A percentile compares a stretch with the other conserved stretches of the same genome.
Conservation (phyloP, 2,888 invertebrate genomes). For the Theodoxus fluviatilis region DNA sequence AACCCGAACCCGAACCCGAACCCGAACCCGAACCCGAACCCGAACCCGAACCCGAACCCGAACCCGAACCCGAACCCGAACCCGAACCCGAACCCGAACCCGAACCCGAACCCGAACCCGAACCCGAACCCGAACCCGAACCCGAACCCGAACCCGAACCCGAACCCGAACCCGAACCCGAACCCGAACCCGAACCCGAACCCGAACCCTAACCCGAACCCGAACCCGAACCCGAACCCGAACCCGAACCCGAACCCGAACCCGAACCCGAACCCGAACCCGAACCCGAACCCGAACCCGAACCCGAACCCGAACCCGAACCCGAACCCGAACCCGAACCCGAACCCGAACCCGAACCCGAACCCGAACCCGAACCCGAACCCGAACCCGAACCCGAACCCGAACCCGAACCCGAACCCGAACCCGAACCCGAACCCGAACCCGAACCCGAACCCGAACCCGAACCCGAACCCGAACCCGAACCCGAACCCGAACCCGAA, state of each 20-base stretch:
- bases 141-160: slow-evolving; percentile 16
- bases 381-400: slow-evolving; percentile 14
- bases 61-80: slow-evolving; percentile 6
- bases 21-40: slow-evolving; percentile 13
- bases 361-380: slow-evolving; percentile 16
- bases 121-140: slow-evolving; percentile 16
- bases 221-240: slow-evolving; percentile 13
- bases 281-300: slow-evolving; percentile 7
- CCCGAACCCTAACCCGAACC: slow-evolving; percentile 16
- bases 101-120: slow-evolving; percentile 1
- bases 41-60: neutral
- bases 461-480: slow-evolving; percentile 12
- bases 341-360: slow-evolving; percentile 16
- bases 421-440: slow-evolving; percentile 13
- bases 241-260: slow-evolving; percentile 16
- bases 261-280: slow-evolving; percentile 2
- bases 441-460: slow-evolving; percentile 16
- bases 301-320: neutral
- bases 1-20: neutral
- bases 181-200: slow-evolving; percentile 16
- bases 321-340: neutral
- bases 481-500: neutral
- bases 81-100: slow-evolving; percentile 6
- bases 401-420: slow-evolving; percentile 16
- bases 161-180: slow-evolving; percentile 14